A percentile compares a stretch with the other conserved stretches of the same genome.
Conservation (phyloP, 2,113 vertebrate species). For the Oceanodroma tethys region DNA sequence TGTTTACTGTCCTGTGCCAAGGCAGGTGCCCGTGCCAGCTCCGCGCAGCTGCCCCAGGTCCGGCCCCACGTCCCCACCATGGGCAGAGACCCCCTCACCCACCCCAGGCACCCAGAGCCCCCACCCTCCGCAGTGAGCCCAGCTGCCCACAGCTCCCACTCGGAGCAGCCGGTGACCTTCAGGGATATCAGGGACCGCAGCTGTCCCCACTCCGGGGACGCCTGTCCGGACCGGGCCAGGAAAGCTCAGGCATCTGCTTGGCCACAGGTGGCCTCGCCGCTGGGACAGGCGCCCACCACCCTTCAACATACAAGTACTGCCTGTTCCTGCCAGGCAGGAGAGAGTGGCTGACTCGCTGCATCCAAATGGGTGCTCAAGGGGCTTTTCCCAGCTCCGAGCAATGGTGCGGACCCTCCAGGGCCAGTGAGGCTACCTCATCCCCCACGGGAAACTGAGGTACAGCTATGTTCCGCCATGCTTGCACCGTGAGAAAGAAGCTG, state of each 20-base stretch:
- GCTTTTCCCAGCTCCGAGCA: background rate
- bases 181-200: background rate
- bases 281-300: background rate
- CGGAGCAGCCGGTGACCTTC: conserved; percentile 1
- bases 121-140: background rate
- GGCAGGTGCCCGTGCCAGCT: background rate
- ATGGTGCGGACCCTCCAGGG: background rate
- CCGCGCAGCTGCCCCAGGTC: accelerated
- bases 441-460: background rate
- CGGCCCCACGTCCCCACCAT: accelerated
- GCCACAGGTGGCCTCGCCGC: background rate
- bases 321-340: background rate
- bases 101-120: background rate
- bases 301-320: background rate
- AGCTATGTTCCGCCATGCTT: accelerated
- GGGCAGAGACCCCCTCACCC: background rate
- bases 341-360: background rate
- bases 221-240: background rate
- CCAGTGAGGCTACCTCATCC: background rate
- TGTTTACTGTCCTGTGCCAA: background rate
- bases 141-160: background rate
- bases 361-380: background rate
- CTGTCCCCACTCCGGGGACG: background rate
- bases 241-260: background rate
- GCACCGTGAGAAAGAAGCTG: accelerated